Evolutionary conservation across 2,113 vertebrate species (phyloP).

Genomic region (Rhabdornis inornatus): DNA sequence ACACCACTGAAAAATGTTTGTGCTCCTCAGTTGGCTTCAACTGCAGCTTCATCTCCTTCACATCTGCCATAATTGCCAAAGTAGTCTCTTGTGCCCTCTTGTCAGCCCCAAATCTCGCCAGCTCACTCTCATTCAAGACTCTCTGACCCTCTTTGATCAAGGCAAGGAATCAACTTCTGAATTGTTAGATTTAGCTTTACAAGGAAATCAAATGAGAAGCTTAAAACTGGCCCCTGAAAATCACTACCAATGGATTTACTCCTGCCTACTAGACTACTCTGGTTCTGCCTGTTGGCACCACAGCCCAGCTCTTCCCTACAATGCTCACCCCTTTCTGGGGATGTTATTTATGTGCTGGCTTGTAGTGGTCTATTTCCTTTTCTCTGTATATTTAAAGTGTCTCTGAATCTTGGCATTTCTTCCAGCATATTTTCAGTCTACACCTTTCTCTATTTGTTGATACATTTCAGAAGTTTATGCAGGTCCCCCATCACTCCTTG

Average conservation of each 20-base stretch:
- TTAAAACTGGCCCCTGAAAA: not conserved
- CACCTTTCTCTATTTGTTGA: not conserved
- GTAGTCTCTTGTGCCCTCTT: not conserved
- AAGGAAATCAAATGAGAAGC: not conserved
- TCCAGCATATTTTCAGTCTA: not conserved
- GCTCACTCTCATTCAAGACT: not conserved
- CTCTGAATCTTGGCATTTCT: not conserved
- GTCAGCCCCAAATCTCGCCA: not conserved
- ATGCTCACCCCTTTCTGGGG: not conserved
- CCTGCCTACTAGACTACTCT: not conserved
- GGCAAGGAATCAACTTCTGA: not conserved
- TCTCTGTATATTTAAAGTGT: not conserved
- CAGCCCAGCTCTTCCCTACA: fast-evolving
- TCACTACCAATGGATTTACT: not conserved
- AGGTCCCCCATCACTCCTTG: not conserved
- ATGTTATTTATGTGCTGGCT: not conserved
- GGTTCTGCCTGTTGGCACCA: not conserved
- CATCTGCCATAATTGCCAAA: not conserved
- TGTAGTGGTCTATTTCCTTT: not conserved
- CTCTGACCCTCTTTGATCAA: not conserved
- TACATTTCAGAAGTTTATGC: not conserved
- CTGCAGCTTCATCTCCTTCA: not conserved
- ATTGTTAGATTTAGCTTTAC: not conserved
- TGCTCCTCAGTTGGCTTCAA: not conserved
- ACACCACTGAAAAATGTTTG: not conserved